phyloP scores from a whole-genome alignment of 2,797 vertebrate species.

The Enteromius fasciolatus region DNA sequence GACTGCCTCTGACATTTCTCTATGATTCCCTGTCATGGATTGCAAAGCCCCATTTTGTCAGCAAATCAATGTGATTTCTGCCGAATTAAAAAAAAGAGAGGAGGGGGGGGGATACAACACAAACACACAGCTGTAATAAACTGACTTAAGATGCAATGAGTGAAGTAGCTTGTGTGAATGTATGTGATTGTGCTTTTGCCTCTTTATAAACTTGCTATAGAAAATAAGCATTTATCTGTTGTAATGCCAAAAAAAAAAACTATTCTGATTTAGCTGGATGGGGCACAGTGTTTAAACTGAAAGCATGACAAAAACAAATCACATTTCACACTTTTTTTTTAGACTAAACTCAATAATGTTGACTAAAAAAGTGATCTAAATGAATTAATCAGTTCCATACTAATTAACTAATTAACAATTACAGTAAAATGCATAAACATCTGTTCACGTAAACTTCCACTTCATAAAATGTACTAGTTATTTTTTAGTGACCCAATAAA shows the following conservation, averaged over 20 bases:
- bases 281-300: not conserved
- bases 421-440: not conserved
- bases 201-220: not conserved
- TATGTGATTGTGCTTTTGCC: not conserved
- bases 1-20: constrained; percentile 3
- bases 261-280: not conserved
- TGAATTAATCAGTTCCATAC: not conserved
- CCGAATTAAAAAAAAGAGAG: not conserved
- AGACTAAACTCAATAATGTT: not conserved
- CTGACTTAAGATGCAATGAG: not conserved
- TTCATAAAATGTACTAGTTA: not conserved
- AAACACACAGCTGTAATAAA: constrained; percentile 4
- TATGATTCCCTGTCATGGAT: constrained; percentile 5
- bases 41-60: constrained; percentile 25
- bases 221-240: not conserved
- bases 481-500: not conserved
- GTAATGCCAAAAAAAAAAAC: not conserved
- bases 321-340: not conserved
- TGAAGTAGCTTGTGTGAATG: not conserved
- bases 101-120: not conserved
- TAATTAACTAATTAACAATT: no score
- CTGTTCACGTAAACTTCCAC: not conserved
- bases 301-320: not conserved
- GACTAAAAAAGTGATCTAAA: not conserved
- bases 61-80: constrained; percentile 8